phyloP scores from a whole-genome alignment of 2,888 invertebrate genomes.

The Chymomyza amoena region DNA sequence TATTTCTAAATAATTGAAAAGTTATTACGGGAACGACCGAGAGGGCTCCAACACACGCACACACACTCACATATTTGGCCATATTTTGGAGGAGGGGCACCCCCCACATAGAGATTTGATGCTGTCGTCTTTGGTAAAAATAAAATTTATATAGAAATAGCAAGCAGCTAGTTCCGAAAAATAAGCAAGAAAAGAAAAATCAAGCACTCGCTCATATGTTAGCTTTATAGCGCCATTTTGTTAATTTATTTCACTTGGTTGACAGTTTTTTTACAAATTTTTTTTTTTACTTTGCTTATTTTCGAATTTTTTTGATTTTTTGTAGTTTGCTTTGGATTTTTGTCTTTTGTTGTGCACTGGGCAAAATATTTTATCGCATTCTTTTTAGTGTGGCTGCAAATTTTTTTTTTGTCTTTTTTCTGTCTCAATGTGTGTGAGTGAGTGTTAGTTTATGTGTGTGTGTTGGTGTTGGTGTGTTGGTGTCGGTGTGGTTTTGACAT shows the following conservation, averaged over 20 bases:
- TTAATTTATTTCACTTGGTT: conserved; percentile 71
- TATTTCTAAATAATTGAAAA: conserved; percentile 70
- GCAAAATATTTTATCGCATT: conserved; percentile 47
- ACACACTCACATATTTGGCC: not conserved
- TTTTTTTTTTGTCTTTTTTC: conserved; percentile 36
- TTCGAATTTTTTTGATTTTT: conserved; percentile 10
- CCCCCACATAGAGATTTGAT: conserved; percentile 3
- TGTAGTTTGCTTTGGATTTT: conserved; percentile 10
- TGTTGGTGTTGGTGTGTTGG: conserved; percentile 21
- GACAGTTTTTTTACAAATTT: conserved; percentile 60
- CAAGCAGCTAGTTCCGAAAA: conserved; percentile 7
- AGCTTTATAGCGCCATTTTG: conserved; percentile 68
- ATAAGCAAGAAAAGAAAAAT: conserved; percentile 36
- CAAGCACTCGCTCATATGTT: conserved; percentile 64
- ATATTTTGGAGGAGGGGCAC: not conserved
- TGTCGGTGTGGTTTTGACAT: conserved; percentile 68
- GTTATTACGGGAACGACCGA: conserved; percentile 36
- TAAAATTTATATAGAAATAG: conserved; percentile 23
- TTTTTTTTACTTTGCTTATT: conserved; percentile 9
- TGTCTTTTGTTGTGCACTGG: conserved; percentile 30
- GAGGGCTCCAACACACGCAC: not conserved
- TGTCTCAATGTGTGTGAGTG: not conserved
- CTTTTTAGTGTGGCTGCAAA: conserved; percentile 35
- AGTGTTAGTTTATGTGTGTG: not conserved
- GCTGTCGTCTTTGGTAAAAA: conserved; percentile 15